Evolutionary conservation across 2,113 vertebrate species (phyloP).

Genomic region (Pongo abelii): DNA sequence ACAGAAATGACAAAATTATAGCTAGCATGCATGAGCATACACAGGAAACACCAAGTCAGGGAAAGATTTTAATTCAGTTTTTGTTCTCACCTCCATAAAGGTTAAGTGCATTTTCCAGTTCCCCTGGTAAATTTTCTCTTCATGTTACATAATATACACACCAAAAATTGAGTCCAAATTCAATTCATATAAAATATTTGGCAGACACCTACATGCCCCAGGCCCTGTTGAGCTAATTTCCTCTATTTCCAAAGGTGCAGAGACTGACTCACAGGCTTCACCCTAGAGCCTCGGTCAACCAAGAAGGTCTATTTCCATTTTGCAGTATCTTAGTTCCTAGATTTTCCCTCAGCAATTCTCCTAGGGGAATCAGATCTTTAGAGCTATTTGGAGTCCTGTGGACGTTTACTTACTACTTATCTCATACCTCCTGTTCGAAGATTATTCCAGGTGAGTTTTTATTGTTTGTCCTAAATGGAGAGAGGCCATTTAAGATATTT

Average conservation of each 20-base stretch:
- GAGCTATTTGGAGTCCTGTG: neutral
- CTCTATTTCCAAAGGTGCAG: neutral
- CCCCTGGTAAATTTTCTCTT: neutral
- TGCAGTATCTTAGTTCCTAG: neutral
- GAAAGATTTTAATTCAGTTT: neutral
- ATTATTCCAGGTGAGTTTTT: neutral
- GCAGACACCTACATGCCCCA: neutral
- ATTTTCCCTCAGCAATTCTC: neutral
- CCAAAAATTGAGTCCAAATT: neutral
- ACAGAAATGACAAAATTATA: neutral
- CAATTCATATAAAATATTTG: conserved; percentile 12
- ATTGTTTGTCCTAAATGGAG: neutral
- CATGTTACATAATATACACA: neutral
- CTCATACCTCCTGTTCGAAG: neutral
- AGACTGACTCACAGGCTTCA: neutral
- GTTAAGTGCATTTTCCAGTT: neutral
- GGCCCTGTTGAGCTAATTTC: neutral
- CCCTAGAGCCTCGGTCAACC: neutral
- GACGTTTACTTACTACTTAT: neutral
- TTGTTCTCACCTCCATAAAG: neutral
- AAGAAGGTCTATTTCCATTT: neutral
- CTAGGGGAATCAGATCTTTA: neutral
- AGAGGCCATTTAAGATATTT: conserved; percentile 1
- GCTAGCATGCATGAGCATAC: rapidly evolving
- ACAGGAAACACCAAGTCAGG: neutral